These are phyloP conservation scores for Cichlasoma orientale DNA, from an alignment of 2,797 vertebrate species.

Conservation along the genomic window DNA sequence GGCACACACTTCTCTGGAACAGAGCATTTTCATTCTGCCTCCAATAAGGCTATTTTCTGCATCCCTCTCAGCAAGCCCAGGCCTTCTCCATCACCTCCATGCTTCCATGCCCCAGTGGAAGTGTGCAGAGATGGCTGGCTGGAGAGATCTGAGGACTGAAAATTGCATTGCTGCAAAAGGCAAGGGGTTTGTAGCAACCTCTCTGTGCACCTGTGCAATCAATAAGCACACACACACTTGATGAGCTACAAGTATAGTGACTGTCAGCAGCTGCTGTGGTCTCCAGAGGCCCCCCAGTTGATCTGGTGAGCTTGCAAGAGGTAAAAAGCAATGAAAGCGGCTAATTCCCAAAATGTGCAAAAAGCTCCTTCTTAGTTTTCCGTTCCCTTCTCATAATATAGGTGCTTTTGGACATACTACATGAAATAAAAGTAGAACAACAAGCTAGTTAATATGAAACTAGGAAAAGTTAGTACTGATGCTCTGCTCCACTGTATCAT, in stretches of 20 bases:
- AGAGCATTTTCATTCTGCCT: conserved; percentile 66
- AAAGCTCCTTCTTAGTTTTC: neutral
- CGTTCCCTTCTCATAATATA: neutral
- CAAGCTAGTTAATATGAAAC: neutral
- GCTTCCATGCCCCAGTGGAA: conserved; percentile 33
- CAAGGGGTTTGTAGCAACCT: conserved; percentile 55
- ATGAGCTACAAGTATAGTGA: conserved; percentile 70
- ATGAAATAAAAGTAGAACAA: neutral
- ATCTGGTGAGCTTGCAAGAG: conserved; percentile 49
- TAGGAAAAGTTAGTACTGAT: neutral
- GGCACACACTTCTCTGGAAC: conserved; percentile 65
- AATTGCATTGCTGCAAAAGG: conserved; percentile 35
- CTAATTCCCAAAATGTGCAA: conserved; percentile 23
- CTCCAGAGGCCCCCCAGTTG: conserved; percentile 59
- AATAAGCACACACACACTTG: conserved; percentile 61
- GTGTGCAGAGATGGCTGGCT: conserved; percentile 27
- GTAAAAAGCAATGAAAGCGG: conserved; percentile 43
- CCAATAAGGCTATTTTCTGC: conserved; percentile 69
- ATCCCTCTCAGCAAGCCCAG: conserved; percentile 63
- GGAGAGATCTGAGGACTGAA: conserved; percentile 40
- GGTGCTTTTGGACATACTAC: neutral
- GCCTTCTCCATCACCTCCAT: conserved; percentile 34
- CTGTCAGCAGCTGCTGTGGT: conserved; percentile 57
- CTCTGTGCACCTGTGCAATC: conserved; percentile 62
- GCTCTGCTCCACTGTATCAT: neutral